Evolutionary conservation across 1,140 invertebrate genomes (phyloP).

Genomic region (Lanistes nyassanus): DNA sequence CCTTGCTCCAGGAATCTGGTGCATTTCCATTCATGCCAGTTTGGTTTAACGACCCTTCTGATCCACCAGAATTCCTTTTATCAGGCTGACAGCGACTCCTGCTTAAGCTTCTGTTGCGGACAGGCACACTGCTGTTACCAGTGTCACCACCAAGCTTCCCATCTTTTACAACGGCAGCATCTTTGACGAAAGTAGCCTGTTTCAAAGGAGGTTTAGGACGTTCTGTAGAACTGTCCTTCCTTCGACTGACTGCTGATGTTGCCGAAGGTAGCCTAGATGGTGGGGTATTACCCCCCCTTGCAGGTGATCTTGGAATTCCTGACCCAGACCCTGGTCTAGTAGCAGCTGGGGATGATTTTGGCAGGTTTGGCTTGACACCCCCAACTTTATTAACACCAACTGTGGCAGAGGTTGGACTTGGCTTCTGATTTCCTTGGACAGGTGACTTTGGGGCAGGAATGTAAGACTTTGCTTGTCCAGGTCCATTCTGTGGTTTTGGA

Average conservation of each 20-base stretch:
- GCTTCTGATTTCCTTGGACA: neutral
- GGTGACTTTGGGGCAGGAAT: neutral
- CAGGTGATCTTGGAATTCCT: constrained; percentile 18
- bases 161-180: constrained; percentile 58
- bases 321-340: constrained; percentile 29
- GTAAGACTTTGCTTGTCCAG: constrained; percentile 6
- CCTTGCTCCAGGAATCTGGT: constrained; percentile 46
- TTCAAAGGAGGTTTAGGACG: constrained; percentile 68
- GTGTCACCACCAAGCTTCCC: constrained; percentile 30
- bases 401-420: neutral
- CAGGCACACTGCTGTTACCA: constrained; percentile 4
- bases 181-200: constrained; percentile 89
- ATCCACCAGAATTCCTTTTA: constrained; percentile 25
- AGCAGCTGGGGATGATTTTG: neutral
- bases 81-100: neutral
- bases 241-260: neutral
- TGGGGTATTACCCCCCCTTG: constrained; percentile 20
- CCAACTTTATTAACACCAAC: neutral
- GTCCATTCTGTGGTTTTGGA: constrained; percentile 6
- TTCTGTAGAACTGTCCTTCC: constrained; percentile 35
- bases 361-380: neutral
- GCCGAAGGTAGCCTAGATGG: constrained; percentile 32
- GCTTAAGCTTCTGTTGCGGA: constrained; percentile 9
- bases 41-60: constrained; percentile 33
- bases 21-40: constrained; percentile 33